These are phyloP conservation scores for Carcharodon carcharias DNA, from an alignment of 2,797 vertebrate species.

Conservation along the genomic window DNA sequence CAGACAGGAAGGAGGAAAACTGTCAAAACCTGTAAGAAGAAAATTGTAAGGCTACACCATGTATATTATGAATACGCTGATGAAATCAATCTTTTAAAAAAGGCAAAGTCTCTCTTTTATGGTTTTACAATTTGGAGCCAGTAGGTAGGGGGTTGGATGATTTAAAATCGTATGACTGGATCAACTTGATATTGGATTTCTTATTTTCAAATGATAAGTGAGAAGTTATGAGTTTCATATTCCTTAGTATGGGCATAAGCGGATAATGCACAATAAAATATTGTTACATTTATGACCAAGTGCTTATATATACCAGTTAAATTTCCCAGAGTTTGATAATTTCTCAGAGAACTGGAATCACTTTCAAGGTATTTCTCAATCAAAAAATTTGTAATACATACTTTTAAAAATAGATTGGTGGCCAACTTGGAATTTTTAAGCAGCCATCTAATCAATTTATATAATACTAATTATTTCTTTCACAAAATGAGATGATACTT, in stretches of 20 bases:
- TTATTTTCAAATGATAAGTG: not conserved
- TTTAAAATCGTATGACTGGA: no score
- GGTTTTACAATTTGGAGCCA: not conserved
- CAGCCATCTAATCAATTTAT: not conserved
- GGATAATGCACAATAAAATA: constrained; percentile 11
- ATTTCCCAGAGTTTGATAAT: not conserved
- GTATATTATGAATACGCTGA: not conserved
- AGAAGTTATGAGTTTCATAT: not conserved
- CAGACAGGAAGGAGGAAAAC: not conserved
- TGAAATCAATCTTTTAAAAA: not conserved
- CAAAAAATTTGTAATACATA: not conserved
- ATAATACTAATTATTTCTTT: not conserved
- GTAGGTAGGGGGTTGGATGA: not conserved
- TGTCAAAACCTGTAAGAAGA: not conserved
- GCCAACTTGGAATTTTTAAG: not conserved
- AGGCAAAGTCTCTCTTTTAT: not conserved
- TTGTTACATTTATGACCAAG: not conserved
- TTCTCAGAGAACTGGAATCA: not conserved
- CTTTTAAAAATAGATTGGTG: not conserved
- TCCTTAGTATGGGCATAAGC: not conserved
- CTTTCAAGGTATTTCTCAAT: not conserved
- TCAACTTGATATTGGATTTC: not conserved
- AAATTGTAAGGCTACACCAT: constrained; percentile 3
- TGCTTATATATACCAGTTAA: not conserved
- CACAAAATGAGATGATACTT: not conserved